These are phyloP conservation scores for Ivindomyrus marchei DNA, from an alignment of 2,113 vertebrate genomes.

Conservation along the genomic window DNA sequence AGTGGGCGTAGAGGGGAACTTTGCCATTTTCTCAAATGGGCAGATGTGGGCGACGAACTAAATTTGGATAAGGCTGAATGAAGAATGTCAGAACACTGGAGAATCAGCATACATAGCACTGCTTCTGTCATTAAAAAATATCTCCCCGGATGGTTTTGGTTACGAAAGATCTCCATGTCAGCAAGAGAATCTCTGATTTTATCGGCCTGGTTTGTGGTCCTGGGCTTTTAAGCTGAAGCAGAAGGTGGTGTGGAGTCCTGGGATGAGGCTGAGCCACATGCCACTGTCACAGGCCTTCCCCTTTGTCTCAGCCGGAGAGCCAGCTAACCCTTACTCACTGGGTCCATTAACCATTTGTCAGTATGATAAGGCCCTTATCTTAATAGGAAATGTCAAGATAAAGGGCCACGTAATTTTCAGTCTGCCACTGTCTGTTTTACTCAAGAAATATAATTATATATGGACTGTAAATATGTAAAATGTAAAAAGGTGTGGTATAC, in stretches of 20 bases:
- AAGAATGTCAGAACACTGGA: neutral
- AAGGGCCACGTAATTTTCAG: constrained; percentile 26
- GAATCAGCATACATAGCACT: neutral
- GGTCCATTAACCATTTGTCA: constrained; percentile 32
- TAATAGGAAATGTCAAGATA: constrained; percentile 46
- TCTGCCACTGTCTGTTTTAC: constrained; percentile 30
- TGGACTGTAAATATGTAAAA: neutral
- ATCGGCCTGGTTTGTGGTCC: constrained; percentile 18
- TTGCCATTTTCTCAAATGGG: neutral
- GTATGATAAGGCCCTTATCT: constrained; percentile 49
- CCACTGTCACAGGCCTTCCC: neutral
- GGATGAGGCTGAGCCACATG: neutral
- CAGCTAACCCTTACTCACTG: neutral
- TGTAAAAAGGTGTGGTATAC: too few relatives aligned
- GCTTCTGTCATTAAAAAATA: neutral
- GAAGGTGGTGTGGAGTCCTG: neutral
- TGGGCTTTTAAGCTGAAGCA: neutral
- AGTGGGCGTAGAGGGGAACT: neutral
- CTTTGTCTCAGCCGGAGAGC: neutral
- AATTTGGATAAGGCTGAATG: constrained; percentile 7
- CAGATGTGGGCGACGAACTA: neutral
- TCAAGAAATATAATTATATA: constrained; percentile 20
- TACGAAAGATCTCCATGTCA: neutral
- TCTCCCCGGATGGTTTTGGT: constrained; percentile 6
- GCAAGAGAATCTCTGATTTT: neutral